Conservation (phyloP, 2,888 invertebrate genomes). For the Diaperis boleti region DNA sequence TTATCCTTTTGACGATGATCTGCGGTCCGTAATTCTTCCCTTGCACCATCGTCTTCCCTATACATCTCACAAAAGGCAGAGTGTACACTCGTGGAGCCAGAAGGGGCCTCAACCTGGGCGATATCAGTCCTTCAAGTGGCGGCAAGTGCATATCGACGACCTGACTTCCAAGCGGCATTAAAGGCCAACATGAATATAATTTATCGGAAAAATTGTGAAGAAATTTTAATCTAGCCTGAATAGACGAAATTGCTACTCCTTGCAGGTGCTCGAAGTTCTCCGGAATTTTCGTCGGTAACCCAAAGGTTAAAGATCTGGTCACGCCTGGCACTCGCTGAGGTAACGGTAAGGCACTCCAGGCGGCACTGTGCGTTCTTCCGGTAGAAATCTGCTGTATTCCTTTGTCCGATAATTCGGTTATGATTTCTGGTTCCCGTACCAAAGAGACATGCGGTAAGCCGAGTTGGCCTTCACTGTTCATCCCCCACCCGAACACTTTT, state of each 20-base stretch:
- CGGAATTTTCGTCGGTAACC: constrained; percentile 69
- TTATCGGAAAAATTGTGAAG: constrained; percentile 74
- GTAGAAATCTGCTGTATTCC: constrained; percentile 73
- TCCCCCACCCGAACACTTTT: constrained; percentile 74
- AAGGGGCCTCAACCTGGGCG: constrained; percentile 68
- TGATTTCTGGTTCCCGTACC: constrained; percentile 70
- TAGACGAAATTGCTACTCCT: constrained; percentile 67
- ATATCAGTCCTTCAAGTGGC: constrained; percentile 64
- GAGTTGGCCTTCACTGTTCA: constrained; percentile 73
- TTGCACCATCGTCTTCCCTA: constrained; percentile 77
- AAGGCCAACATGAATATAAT: constrained; percentile 71
- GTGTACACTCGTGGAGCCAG: constrained; percentile 73
- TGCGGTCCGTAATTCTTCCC: constrained; percentile 76
- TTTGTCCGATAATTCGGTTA: constrained; percentile 68
- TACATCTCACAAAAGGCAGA: constrained; percentile 72
- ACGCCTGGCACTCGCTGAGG: constrained; percentile 68
- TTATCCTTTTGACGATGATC: constrained; percentile 73
- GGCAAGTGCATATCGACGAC: constrained; percentile 64
- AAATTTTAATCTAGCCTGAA: constrained; percentile 70
- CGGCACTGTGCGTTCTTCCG: constrained; percentile 74
- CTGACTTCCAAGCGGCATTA: constrained; percentile 67
- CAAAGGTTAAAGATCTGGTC: constrained; percentile 68
- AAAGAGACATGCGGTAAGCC: constrained; percentile 71
- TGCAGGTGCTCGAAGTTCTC: constrained; percentile 71
- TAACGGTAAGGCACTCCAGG: constrained; percentile 72